Base-by-base conservation (phyloP, 2,797 vertebrate genomes). In the Mus caroli region DNA sequence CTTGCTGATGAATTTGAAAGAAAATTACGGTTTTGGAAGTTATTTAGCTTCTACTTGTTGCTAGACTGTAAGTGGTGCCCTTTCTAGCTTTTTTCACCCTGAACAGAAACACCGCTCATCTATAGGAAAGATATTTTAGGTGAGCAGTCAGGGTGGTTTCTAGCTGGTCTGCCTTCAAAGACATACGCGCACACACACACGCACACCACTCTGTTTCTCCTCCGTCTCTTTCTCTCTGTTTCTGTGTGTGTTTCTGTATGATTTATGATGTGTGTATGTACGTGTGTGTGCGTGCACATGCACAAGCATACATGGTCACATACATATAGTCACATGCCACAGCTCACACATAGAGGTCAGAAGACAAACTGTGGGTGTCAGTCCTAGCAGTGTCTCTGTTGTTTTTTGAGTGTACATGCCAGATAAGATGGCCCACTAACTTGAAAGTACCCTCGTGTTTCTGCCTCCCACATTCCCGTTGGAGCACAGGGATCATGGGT, bases 11-110 rank as follows among this genome's bases (percentile, higher is more conserved):
- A n/a, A 58, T 80, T 79, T 34, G 4, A 46, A 58, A 17, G 71
- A 46, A 88, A 94, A 46, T 87, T 93, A 60, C 56, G 14, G 54
- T 83, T 91, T 79, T 37, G 11, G 37, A 76, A 40, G 40, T 90
- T 75, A 78, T 50, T 94, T 43, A 46, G 10, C 34, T 83, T 80
- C 24, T 88, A n/a, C 26, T 76, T 76, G 10, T 80, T 93, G 50
- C 40, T 86, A 69, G 60, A 73, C 26, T 76, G 7, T 11, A 46
- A 60, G 24, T 64, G 17, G 22, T 50, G 10, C 15, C 34, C 28
- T 50, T 50, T 67, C 60, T 22, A 22, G 60, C 58, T 52, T 85
- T 91, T 87, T 89, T 22, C 4, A 13, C 50, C 26, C 82, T 89
- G 58, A 92, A 8, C 56, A 69, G 62, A 75, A 90, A 7, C 64